Percentiles rank a stretch among this genome's conserved stretches.
phyloP scores from a whole-genome alignment of 2,888 invertebrate genomes.

The Chironomus tentans region DNA sequence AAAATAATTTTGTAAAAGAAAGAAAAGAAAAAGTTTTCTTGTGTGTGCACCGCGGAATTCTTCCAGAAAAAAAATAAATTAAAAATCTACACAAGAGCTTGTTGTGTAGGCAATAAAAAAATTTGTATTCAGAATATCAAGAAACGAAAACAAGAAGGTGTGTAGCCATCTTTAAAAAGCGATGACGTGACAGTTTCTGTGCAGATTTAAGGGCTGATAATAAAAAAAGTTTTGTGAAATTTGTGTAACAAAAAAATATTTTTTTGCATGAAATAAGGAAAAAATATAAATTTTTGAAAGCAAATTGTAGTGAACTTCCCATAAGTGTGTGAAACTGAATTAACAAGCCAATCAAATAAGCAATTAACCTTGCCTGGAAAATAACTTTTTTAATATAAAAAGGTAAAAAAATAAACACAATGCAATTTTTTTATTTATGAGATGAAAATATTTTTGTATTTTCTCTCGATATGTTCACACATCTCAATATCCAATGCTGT shows the following conservation, averaged over 20 bases:
- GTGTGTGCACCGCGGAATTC: background rate
- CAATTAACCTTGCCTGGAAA: too few species aligned
- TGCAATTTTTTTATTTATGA: too few species aligned
- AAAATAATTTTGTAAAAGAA: too few species aligned
- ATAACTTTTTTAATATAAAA: background rate
- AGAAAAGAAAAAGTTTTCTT: background rate
- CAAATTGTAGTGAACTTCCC: too few species aligned
- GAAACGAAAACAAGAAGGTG: background rate
- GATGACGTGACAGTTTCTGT: slow-evolving; percentile 18
- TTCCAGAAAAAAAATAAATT: background rate
- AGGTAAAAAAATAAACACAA: background rate
- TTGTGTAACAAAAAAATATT: background rate
- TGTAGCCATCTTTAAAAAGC: slow-evolving; percentile 19
- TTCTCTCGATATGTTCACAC: slow-evolving; percentile 1
- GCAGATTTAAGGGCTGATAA: background rate
- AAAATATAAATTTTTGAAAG: background rate
- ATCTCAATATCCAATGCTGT: background rate
- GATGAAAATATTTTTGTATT: background rate
- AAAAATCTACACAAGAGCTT: background rate
- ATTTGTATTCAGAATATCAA: background rate
- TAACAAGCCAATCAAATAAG: too few species aligned
- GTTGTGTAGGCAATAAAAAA: slow-evolving; percentile 14
- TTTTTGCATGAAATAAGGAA: background rate
- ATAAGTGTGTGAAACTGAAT: too few species aligned
- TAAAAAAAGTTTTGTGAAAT: background rate